Conservation (phyloP, 2,888 invertebrate genomes). For the Temnothorax ravouxi region DNA sequence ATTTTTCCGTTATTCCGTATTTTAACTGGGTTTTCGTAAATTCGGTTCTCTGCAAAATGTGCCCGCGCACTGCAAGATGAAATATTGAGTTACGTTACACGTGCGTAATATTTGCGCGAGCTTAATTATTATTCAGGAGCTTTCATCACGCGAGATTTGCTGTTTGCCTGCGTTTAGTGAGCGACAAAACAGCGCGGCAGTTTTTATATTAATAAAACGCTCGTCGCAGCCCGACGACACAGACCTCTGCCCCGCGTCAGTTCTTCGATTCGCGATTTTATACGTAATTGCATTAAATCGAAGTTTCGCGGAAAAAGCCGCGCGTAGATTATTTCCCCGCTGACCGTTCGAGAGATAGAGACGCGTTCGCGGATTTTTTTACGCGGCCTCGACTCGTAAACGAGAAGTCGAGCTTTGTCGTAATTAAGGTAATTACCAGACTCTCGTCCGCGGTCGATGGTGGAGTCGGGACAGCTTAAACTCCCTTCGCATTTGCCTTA, state of each 20-base stretch:
- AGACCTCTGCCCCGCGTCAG: not conserved
- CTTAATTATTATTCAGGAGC: constrained; percentile 23
- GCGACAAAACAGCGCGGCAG: not conserved
- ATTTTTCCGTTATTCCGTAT: not conserved
- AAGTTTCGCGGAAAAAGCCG: constrained; percentile 26
- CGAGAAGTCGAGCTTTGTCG: constrained; percentile 76
- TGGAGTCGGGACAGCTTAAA: constrained; percentile 58
- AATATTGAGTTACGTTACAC: constrained; percentile 26
- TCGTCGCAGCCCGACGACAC: not conserved
- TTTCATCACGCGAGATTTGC: constrained; percentile 24
- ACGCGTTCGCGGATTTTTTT: constrained; percentile 59
- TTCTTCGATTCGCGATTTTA: constrained; percentile 24
- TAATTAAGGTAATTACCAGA: constrained; percentile 82
- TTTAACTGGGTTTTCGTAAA: not conserved
- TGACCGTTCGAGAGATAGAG: constrained; percentile 24
- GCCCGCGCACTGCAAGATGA: constrained; percentile 9
- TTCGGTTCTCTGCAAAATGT: constrained; percentile 2
- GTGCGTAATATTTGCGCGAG: constrained; percentile 26
- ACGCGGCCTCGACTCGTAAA: constrained; percentile 62
- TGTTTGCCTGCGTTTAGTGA: not conserved
- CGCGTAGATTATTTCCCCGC: constrained; percentile 37
- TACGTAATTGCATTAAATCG: constrained; percentile 37
- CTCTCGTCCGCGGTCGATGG: constrained; percentile 65
- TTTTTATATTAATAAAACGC: constrained; percentile 42
- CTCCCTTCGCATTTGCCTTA: constrained; percentile 69